These are phyloP conservation scores for Ctenopoma multispine DNA, from an alignment of 2,797 vertebrate genomes.

Conservation along the genomic window DNA sequence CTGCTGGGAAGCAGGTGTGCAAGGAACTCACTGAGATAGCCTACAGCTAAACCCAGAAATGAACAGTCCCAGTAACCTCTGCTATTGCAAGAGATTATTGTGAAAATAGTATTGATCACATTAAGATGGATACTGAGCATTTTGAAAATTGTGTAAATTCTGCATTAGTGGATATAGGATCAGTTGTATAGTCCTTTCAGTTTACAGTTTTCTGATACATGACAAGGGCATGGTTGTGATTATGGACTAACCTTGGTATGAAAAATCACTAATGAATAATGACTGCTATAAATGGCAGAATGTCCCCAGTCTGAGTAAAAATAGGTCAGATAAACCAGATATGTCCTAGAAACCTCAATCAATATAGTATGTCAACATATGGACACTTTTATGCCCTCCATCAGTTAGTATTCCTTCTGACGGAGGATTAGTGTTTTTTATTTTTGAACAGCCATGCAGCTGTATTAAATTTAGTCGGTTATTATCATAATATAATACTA, in stretches of 20 bases:
- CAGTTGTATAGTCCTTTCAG: conserved; percentile 15
- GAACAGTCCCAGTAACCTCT: background rate
- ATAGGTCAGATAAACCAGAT: conserved; percentile 72
- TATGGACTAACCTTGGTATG: conserved; percentile 51
- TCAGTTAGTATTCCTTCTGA: conserved; percentile 9
- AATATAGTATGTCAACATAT: conserved; percentile 54
- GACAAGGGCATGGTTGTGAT: conserved; percentile 49
- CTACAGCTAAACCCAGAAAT: background rate
- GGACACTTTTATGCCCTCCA: conserved; percentile 33
- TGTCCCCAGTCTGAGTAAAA: conserved; percentile 69
- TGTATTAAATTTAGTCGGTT: conserved; percentile 24
- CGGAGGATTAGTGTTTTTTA: background rate
- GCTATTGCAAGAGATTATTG: background rate
- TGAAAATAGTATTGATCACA: no score
- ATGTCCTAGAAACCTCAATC: conserved; percentile 80
- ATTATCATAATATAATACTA: no score
- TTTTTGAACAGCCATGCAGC: conserved; percentile 4
- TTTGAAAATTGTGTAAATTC: background rate
- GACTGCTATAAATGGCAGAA: conserved; percentile 71
- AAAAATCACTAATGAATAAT: conserved; percentile 66
- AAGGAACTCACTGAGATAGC: background rate
- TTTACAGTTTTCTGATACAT: conserved; percentile 39
- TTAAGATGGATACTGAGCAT: no score
- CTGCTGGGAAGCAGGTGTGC: background rate
- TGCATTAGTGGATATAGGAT: conserved; percentile 3